Percentiles rank a stretch among this genome's conserved stretches.
Evolutionary conservation across 2,113 vertebrate genomes (phyloP).

Genomic region (Paratilapia polleni): DNA sequence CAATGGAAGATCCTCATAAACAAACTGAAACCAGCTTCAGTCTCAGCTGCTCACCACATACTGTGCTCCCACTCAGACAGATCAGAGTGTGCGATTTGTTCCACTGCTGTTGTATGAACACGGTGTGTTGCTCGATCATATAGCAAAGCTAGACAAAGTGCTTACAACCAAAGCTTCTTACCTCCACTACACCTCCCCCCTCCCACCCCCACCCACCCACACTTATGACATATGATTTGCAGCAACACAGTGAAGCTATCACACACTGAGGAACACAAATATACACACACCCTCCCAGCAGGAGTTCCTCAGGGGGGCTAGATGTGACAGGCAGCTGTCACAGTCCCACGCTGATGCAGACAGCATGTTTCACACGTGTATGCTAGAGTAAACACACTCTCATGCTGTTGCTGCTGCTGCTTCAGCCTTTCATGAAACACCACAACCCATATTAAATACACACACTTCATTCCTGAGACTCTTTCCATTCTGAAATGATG

Average conservation of each 20-base stretch:
- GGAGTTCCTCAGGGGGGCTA: conserved; percentile 54
- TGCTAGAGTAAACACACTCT: conserved; percentile 43
- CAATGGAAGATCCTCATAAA: background rate
- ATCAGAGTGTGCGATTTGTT: conserved; percentile 26
- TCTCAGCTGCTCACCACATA: conserved; percentile 10
- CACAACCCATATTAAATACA: background rate
- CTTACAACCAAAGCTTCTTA: conserved; percentile 30
- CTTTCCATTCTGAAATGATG: conserved; percentile 25
- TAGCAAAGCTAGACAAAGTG: conserved; percentile 50
- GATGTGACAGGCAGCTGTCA: conserved; percentile 79
- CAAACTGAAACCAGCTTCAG: background rate
- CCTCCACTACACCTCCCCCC: background rate
- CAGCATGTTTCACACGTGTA: conserved; percentile 42
- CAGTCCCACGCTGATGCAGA: conserved; percentile 65
- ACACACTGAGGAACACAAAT: conserved; percentile 11
- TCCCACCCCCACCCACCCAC: too few species aligned
- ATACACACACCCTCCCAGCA: conserved; percentile 39
- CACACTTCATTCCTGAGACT: background rate
- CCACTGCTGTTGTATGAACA: background rate
- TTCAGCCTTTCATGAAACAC: background rate
- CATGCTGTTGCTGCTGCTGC: conserved; percentile 37
- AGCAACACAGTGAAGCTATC: conserved; percentile 43
- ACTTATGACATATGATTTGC: conserved; percentile 35
- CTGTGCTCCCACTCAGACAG: conserved; percentile 14
- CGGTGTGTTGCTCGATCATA: conserved; percentile 17